Evolutionary conservation across 2,797 vertebrate genomes (phyloP).

Genomic region (Galagoides demidoff): DNA sequence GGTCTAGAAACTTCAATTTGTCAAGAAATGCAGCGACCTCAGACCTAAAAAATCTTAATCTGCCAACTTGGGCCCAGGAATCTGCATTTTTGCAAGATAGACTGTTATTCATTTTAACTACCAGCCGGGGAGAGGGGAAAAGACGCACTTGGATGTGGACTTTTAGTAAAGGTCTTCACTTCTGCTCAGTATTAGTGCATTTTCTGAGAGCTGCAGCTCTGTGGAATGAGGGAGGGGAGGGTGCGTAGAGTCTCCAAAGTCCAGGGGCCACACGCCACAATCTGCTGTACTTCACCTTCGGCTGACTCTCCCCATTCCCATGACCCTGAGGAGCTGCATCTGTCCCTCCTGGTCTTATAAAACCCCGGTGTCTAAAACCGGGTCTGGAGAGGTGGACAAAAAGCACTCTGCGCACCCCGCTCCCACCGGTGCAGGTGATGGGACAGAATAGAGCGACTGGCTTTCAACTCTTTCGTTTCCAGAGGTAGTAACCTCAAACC

Average conservation of each 20-base stretch:
- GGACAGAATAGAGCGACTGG: background rate
- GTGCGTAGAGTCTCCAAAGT: background rate
- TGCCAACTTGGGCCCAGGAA: background rate
- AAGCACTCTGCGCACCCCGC: accelerated
- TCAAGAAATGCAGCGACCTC: background rate
- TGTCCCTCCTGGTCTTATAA: accelerated
- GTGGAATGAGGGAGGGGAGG: background rate
- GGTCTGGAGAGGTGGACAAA: too few species aligned
- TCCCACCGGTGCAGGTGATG: background rate
- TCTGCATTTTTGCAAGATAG: background rate
- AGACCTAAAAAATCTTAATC: background rate
- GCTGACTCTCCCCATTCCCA: too few species aligned
- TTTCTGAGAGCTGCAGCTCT: background rate
- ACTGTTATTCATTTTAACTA: background rate
- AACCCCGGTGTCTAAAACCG: background rate
- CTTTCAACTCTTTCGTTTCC: background rate
- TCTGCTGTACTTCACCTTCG: background rate
- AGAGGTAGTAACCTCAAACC: background rate
- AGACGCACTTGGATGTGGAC: background rate
- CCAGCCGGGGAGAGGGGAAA: background rate
- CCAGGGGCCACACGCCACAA: background rate
- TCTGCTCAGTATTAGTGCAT: accelerated
- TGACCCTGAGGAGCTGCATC: too few species aligned
- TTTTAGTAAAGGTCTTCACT: background rate
- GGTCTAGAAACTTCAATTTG: background rate